These are phyloP conservation scores for Macrotus californicus DNA, from an alignment of 2,113 vertebrate species.

Conservation along the genomic window DNA sequence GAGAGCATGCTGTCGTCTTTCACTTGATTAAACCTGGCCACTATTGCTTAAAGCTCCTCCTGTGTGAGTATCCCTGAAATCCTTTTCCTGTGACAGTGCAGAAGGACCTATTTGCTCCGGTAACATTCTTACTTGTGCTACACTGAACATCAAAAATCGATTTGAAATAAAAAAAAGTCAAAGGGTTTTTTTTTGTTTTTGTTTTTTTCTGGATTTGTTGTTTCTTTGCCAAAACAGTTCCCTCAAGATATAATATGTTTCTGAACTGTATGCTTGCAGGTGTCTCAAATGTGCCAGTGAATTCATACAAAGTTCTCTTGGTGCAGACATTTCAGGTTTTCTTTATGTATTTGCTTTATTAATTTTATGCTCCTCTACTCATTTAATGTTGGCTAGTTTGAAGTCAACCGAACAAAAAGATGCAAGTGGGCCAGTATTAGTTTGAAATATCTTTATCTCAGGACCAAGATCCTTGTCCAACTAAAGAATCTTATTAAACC, in stretches of 20 bases:
- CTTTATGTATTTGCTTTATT: background rate
- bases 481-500: background rate
- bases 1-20: background rate
- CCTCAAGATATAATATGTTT: background rate
- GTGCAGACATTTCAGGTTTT: background rate
- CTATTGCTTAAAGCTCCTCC: background rate
- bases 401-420: background rate
- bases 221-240: conserved; percentile 1
- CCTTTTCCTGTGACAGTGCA: background rate
- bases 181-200: background rate
- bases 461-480: background rate
- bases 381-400: background rate
- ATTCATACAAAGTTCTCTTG: background rate
- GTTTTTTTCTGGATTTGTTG: background rate
- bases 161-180: background rate
- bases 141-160: background rate
- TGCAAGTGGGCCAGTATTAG: background rate
- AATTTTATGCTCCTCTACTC: background rate
- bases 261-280: background rate
- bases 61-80: background rate
- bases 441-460: background rate
- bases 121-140: background rate
- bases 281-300: background rate
- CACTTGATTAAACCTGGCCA: background rate
- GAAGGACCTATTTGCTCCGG: background rate